These are phyloP conservation scores for Pseudocheirus occidentalis DNA, from an alignment of 2,797 vertebrate genomes.

Conservation along the genomic window DNA sequence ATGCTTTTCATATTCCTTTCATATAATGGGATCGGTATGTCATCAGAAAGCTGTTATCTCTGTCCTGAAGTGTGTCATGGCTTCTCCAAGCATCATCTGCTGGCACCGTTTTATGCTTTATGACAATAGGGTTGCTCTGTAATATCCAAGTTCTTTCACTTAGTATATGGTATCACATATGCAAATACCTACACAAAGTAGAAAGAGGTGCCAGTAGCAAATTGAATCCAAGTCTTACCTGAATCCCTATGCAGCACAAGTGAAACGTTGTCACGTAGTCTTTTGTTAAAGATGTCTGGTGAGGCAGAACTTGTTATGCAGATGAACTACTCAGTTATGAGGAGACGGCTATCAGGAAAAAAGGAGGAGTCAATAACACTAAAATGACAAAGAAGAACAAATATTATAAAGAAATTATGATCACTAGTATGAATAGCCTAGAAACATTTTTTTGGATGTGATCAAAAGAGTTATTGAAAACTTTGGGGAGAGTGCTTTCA, in stretches of 20 bases:
- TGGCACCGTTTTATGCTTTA: not conserved
- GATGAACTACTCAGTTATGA: not conserved
- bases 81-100: not conserved
- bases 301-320: not conserved
- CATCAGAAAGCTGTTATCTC: not conserved
- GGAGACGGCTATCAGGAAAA: not conserved
- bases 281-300: not conserved
- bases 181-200: not conserved
- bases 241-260: not conserved
- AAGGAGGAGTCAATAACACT: not conserved
- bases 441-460: not conserved
- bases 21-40: not conserved
- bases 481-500: not conserved
- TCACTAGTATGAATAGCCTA: not conserved
- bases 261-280: not conserved
- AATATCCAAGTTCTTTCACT: not conserved
- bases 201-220: not conserved
- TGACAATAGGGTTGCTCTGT: not conserved
- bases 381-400: not conserved
- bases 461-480: not conserved
- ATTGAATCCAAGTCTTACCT: not conserved
- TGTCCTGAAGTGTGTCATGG: not conserved
- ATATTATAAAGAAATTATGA: not conserved
- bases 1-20: not conserved
- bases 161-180: not conserved